Base-by-base conservation (phyloP, 2,113 vertebrate genomes). In the Tinamus guttatus region DNA sequence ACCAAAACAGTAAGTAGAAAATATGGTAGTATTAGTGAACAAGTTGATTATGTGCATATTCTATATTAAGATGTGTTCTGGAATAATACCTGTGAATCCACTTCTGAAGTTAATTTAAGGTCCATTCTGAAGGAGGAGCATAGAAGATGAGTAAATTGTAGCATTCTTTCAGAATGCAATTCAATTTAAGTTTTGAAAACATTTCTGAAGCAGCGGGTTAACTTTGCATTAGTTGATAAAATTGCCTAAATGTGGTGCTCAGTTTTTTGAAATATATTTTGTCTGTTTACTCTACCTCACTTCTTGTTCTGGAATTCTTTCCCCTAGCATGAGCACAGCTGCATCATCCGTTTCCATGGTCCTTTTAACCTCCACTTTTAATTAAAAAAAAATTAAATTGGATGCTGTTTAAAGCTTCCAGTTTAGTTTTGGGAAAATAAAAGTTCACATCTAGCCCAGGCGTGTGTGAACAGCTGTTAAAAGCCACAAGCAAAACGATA, bases 321-420 rank as follows among this genome's bases (percentile, higher is more conserved):
- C 73, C 83, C 49, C 43, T 90, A 87, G 85, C 80, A 94, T 93
- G 60, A 74, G 92, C 92, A 87, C 96, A 97, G 96, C 96, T 97
- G 96, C 93, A 95, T 97, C 94, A 83, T 95, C 83, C 80, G 67
- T 92, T 96, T 95, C 93, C 90, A 75, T 0, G 30, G 73, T 92
- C 93, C 93, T 94, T 96, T 97, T 95, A 97, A 95, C 85, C 93
- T 96, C 60, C 16, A 0, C 40, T 95, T 96, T 97, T 97, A 97
- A 97, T 97, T 96, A 94, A 97, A 95, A 95, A 96, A 97, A 96
- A 94, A 80, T 96, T 94, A 96, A 96, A 95, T 95, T 74, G 95
- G 87, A 96, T 97, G 85, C 78, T 94, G 71, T 96, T 94, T 95
- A 96, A 96, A 95, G 91, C 94, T 93, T 97, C 81, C 76, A 81